Percentiles rank a stretch among this genome's conserved stretches.
Evolutionary conservation across 2,113 vertebrate genomes (phyloP).

Genomic region (Neoarius graeffei): DNA sequence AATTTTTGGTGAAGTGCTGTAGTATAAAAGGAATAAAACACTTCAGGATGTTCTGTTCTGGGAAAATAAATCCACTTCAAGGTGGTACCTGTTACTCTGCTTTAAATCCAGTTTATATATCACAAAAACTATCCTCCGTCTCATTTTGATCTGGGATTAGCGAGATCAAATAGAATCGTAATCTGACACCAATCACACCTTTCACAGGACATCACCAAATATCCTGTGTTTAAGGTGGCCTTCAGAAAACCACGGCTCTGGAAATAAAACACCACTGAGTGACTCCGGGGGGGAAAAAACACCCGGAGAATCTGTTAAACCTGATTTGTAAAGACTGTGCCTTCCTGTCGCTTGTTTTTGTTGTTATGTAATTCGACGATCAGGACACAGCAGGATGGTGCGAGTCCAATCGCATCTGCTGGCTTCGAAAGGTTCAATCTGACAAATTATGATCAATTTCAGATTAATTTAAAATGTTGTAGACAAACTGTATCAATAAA

Average conservation of each 20-base stretch:
- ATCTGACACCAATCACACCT: background rate
- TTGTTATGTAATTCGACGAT: conserved; percentile 48
- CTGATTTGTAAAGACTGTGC: background rate
- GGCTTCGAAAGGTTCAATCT: conserved; percentile 13
- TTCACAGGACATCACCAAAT: no score
- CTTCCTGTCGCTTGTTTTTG: conserved; percentile 18
- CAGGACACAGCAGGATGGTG: conserved; percentile 18
- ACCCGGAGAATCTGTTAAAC: background rate
- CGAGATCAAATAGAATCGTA: background rate
- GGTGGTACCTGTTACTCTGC: no score
- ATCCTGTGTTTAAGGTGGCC: background rate
- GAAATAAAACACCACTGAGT: background rate
- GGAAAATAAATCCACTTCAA: background rate
- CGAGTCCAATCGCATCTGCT: conserved; percentile 45
- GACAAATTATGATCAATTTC: background rate
- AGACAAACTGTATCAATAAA: no score
- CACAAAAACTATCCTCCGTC: background rate
- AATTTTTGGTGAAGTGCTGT: background rate
- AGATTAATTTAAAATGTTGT: background rate
- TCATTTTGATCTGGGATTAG: background rate
- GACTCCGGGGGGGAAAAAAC: background rate
- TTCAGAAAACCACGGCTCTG: background rate
- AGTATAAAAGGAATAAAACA: background rate
- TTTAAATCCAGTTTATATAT: background rate
- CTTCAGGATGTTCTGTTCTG: background rate